Evolutionary conservation across 2,797 vertebrate species (phyloP).

Genomic region (Alca torda): DNA sequence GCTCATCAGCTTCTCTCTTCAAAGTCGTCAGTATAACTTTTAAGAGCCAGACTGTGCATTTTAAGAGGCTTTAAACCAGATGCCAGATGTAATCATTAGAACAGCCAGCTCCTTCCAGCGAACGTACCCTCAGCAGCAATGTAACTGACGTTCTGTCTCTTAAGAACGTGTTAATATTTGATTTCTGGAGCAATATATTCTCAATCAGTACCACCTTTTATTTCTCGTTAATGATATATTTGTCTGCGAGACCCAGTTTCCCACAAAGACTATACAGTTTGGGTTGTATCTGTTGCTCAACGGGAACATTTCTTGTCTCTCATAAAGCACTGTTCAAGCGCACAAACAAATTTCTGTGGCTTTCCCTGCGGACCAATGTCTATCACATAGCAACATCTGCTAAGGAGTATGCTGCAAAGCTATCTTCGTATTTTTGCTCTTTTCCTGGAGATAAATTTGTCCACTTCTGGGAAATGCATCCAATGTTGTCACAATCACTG

Average conservation of each 20-base stretch:
- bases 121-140: neutral
- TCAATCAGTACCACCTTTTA: neutral
- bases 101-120: neutral
- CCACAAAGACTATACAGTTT: neutral
- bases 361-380: slow-evolving; percentile 34
- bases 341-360: slow-evolving; percentile 27
- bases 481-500: neutral
- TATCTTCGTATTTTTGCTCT: slow-evolving; percentile 1
- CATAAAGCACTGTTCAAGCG: slow-evolving; percentile 7
- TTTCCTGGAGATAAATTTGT: slow-evolving; percentile 26
- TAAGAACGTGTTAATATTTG: neutral
- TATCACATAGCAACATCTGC: slow-evolving; percentile 61
- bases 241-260: neutral
- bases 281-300: neutral
- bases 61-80: neutral
- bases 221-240: slow-evolving; percentile 30
- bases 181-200: slow-evolving; percentile 1
- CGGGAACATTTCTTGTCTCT: neutral
- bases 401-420: slow-evolving; percentile 4
- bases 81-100: neutral
- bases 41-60: neutral
- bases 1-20: neutral
- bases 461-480: slow-evolving; percentile 21
- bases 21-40: neutral
- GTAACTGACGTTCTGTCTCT: neutral